These are phyloP conservation scores for Eupelmus urozonus DNA, from an alignment of 2,888 invertebrate genomes.

Conservation along the genomic window DNA sequence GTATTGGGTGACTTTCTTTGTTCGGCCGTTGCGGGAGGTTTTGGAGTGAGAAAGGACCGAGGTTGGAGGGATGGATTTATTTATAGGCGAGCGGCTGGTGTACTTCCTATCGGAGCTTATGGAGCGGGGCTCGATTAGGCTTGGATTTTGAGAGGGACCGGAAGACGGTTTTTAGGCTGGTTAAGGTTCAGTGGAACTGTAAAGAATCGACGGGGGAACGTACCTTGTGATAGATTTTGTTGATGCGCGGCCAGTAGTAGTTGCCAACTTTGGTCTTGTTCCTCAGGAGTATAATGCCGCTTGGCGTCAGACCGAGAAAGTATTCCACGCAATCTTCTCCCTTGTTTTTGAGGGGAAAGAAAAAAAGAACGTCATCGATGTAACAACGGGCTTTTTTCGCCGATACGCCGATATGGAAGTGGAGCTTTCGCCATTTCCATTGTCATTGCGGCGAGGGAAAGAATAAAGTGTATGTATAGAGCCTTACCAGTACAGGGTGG, in stretches of 20 bases:
- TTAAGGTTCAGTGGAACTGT: too few species aligned
- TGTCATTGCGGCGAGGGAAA: neutral
- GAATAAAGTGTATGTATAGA: neutral
- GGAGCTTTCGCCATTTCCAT: neutral
- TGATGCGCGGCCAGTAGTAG: conserved; percentile 98
- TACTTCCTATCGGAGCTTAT: too few species aligned
- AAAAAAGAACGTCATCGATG: conserved; percentile 39
- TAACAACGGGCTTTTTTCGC: conserved; percentile 18
- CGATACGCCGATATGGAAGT: neutral
- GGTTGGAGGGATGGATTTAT: too few species aligned
- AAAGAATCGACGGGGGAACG: too few species aligned
- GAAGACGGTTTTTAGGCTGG: too few species aligned
- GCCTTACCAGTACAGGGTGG: conserved; percentile 92
- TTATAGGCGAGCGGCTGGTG: too few species aligned
- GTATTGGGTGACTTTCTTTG: neutral
- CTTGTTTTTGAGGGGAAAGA: conserved; percentile 77
- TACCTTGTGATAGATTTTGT: conserved; percentile 95
- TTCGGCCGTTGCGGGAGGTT: too few species aligned
- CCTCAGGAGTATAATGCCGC: conserved; percentile 94
- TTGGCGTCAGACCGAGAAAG: conserved; percentile 96
- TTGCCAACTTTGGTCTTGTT: conserved; percentile 98
- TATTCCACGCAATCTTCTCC: conserved; percentile 98
- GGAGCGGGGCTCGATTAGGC: too few species aligned
- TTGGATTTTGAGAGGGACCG: too few species aligned
- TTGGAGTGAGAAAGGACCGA: too few species aligned